Evolutionary conservation across 2,888 invertebrate genomes (phyloP).

Genomic region (Laspeyria flexula): DNA sequence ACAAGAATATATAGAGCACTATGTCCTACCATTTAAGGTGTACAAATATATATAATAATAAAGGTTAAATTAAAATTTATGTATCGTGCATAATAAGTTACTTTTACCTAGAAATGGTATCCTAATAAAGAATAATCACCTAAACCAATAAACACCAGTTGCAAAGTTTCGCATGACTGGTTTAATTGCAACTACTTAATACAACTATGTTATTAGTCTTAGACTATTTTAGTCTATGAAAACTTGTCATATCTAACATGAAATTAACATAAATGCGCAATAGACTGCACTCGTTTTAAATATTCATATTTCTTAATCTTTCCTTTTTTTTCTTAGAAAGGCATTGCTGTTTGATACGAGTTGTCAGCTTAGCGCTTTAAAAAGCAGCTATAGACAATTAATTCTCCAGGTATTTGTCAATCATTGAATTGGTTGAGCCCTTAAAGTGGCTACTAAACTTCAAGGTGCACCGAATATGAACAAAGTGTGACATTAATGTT

Average conservation of each 20-base stretch:
- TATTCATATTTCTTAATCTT: neutral
- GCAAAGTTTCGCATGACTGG: too few relatives aligned
- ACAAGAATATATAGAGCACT: too few relatives aligned
- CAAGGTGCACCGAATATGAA: constrained; percentile 37
- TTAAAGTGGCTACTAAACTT: constrained; percentile 23
- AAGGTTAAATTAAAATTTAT: too few relatives aligned
- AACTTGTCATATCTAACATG: neutral
- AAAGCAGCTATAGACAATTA: neutral
- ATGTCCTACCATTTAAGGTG: too few relatives aligned
- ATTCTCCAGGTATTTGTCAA: constrained; percentile 11
- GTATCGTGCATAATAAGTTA: too few relatives aligned
- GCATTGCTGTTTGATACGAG: neutral
- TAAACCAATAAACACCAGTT: too few relatives aligned
- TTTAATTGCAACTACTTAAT: neutral
- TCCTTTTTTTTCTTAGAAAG: neutral
- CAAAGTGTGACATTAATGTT: constrained; percentile 44
- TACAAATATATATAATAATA: too few relatives aligned
- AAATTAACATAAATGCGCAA: neutral
- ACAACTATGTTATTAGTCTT: neutral
- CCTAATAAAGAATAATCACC: too few relatives aligned
- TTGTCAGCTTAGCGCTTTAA: neutral
- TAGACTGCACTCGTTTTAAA: neutral
- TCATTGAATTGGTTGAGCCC: constrained; percentile 16
- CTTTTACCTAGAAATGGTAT: too few relatives aligned
- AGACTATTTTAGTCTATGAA: neutral